Evolutionary conservation across 2,888 invertebrate species (phyloP).

Genomic region (Fissipunctia ypsillon): DNA sequence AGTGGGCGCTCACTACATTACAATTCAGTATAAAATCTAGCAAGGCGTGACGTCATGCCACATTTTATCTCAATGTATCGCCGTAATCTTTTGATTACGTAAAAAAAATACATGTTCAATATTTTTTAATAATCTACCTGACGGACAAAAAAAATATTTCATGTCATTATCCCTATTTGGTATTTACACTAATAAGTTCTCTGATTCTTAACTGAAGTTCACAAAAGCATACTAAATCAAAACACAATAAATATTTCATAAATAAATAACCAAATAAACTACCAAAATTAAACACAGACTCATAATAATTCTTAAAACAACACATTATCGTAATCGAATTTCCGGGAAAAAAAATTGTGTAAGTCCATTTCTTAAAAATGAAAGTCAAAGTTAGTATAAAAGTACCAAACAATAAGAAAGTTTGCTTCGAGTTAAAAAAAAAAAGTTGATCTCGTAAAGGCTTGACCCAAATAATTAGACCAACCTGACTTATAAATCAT

Average conservation of each 20-base stretch:
- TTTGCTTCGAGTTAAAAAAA: slow-evolving; percentile 69
- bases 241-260: slow-evolving; percentile 13
- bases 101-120: too few relatives aligned
- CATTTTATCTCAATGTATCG: too few relatives aligned
- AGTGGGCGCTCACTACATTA: too few relatives aligned
- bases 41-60: too few relatives aligned
- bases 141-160: too few relatives aligned
- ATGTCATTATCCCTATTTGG: too few relatives aligned
- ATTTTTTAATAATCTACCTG: too few relatives aligned
- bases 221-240: slow-evolving; percentile 25
- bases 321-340: slow-evolving; percentile 46
- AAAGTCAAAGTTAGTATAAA: slow-evolving; percentile 59
- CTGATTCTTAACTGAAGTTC: too few relatives aligned
- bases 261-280: slow-evolving; percentile 31
- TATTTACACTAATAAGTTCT: too few relatives aligned
- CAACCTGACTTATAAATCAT: slow-evolving; percentile 85
- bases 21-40: too few relatives aligned
- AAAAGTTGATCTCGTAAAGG: slow-evolving; percentile 81
- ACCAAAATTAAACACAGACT: slow-evolving; percentile 16
- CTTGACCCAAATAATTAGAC: slow-evolving; percentile 87
- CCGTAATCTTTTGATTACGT: too few relatives aligned
- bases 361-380: slow-evolving; percentile 59
- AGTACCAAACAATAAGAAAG: slow-evolving; percentile 68
- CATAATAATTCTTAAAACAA: slow-evolving; percentile 45
- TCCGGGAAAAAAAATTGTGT: slow-evolving; percentile 40